These are phyloP conservation scores for Ibycter americanus DNA, from an alignment of 2,797 vertebrate species.

Conservation along the genomic window DNA sequence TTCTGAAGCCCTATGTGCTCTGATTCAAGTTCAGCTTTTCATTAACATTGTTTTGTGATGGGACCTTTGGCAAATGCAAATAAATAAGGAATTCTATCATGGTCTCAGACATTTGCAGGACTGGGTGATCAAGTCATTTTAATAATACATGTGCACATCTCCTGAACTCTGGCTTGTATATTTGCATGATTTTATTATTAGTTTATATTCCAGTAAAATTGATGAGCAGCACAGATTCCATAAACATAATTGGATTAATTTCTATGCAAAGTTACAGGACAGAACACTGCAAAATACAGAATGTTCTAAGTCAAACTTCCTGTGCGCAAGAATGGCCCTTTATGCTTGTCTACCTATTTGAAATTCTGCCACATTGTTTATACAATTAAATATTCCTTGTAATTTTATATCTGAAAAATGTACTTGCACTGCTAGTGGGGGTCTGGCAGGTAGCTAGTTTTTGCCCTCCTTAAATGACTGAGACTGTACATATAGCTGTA, in stretches of 20 bases:
- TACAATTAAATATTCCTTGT: neutral
- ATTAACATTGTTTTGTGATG: neutral
- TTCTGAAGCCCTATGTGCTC: neutral
- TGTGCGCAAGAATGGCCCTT: neutral
- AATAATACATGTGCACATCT: neutral
- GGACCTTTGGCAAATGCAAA: neutral
- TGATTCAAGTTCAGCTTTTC: neutral
- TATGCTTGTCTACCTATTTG: neutral
- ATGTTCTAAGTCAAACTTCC: neutral
- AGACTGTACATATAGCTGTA: accelerated
- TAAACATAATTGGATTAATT: neutral
- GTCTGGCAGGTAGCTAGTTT: neutral
- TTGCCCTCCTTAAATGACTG: neutral
- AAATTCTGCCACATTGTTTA: neutral
- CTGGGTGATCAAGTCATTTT: neutral
- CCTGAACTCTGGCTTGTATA: neutral
- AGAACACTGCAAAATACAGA: neutral
- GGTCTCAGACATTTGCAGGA: neutral
- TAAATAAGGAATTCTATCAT: neutral
- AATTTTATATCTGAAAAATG: neutral
- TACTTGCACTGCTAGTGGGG: neutral
- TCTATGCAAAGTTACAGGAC: neutral
- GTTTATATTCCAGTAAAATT: neutral
- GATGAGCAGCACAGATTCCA: neutral
- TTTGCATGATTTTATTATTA: neutral